phyloP scores from a whole-genome alignment of 2,113 vertebrate species.

The Pachypanchax playfairii region DNA sequence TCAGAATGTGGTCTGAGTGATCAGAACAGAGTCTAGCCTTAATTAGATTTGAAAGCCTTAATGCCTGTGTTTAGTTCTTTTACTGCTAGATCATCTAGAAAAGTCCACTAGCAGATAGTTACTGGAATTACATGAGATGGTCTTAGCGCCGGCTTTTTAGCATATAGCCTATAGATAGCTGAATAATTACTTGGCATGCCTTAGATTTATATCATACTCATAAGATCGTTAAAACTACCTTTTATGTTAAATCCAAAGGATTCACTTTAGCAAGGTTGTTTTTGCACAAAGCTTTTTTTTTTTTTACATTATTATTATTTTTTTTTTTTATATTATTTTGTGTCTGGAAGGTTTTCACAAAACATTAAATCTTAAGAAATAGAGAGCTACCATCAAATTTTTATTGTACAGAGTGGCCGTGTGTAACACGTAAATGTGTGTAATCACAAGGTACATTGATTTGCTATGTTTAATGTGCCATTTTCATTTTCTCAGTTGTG shows the following conservation, averaged over 20 bases:
- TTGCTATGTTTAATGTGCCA: conserved; percentile 55
- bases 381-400: conserved; percentile 16
- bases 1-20: too few species aligned
- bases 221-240: conserved; percentile 31
- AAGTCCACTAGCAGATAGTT: too few species aligned
- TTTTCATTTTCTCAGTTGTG: conserved; percentile 61
- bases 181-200: conserved; percentile 60
- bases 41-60: too few species aligned
- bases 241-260: background rate
- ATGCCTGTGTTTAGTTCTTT: too few species aligned
- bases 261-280: conserved; percentile 9
- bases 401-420: conserved; percentile 10
- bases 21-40: too few species aligned
- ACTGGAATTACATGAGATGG: too few species aligned
- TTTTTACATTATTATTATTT: too few species aligned
- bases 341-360: conserved; percentile 24
- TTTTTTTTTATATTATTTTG: too few species aligned
- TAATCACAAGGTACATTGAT: conserved; percentile 59
- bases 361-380: conserved; percentile 30
- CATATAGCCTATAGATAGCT: conserved; percentile 46
- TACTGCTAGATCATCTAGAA: too few species aligned
- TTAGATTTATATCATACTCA: conserved; percentile 38
- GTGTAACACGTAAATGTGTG: conserved; percentile 35
- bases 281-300: background rate
- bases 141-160: too few species aligned